A percentile compares a stretch with the other conserved stretches of the same genome.
phyloP scores from a whole-genome alignment of 2,797 vertebrate species.

The Xenopus petersii region DNA sequence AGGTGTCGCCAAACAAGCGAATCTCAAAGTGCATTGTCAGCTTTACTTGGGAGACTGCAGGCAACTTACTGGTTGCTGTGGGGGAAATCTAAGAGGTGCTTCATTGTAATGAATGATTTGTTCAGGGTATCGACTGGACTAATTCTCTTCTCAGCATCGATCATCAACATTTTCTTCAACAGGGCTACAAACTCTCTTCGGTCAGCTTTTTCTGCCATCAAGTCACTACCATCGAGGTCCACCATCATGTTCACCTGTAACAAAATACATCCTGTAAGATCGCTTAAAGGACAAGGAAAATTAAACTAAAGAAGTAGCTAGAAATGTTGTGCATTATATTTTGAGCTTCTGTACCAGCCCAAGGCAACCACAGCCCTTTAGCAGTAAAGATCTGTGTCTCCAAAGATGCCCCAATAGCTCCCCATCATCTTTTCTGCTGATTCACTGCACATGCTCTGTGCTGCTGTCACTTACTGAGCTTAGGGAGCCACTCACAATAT shows the following conservation, averaged over 20 bases:
- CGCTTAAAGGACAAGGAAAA: no score
- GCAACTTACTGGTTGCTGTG: constrained; percentile 92
- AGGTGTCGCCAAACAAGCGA: neutral
- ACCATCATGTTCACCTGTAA: constrained; percentile 94
- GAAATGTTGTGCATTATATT: no score
- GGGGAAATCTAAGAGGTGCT: constrained; percentile 95
- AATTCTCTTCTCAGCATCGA: constrained; percentile 92
- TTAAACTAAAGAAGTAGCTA: no score
- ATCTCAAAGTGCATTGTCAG: neutral
- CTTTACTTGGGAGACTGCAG: neutral
- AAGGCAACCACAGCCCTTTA: no score
- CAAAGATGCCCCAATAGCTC: no score
- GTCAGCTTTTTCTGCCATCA: constrained; percentile 92
- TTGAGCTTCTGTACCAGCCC: no score
- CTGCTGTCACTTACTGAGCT: no score
- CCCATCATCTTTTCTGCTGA: no score
- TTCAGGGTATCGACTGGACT: constrained; percentile 85
- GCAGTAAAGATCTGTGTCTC: no score
- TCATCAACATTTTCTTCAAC: constrained; percentile 97
- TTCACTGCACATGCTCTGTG: no score
- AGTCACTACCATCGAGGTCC: constrained; percentile 96
- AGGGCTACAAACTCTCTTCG: constrained; percentile 92
- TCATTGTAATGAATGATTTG: constrained; percentile 97
- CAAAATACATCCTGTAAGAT: neutral
- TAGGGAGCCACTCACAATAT: no score